A percentile compares a stretch with the other conserved stretches of the same genome.
phyloP scores from a whole-genome alignment of 2,888 invertebrate species.

The Nectonema munidae region DNA sequence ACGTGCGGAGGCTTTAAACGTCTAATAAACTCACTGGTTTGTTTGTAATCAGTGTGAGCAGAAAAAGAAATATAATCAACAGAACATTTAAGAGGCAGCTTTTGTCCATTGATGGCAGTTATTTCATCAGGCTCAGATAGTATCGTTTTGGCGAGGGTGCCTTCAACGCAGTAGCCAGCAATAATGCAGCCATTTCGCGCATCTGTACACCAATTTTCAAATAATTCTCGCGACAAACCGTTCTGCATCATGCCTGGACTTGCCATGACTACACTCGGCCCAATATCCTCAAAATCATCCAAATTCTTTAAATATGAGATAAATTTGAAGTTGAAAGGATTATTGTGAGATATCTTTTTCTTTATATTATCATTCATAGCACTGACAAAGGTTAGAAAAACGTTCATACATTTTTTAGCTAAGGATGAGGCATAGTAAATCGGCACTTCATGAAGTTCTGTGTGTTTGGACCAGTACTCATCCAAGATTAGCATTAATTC shows the following conservation, averaged over 20 bases:
- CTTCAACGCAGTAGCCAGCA: constrained; percentile 41
- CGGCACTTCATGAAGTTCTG: constrained; percentile 81
- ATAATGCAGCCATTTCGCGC: constrained; percentile 89
- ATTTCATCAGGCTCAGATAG: constrained; percentile 91
- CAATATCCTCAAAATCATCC: constrained; percentile 95
- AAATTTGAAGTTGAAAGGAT: constrained; percentile 90
- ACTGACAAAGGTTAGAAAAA: constrained; percentile 94
- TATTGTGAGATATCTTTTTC: constrained; percentile 61
- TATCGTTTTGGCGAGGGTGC: constrained; percentile 34
- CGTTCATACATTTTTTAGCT: constrained; percentile 98
- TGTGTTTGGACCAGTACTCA: constrained; percentile 87
- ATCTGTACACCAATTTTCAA: constrained; percentile 95
- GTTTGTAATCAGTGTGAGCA: constrained; percentile 86
- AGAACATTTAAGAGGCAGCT: constrained; percentile 65
- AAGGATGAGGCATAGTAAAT: constrained; percentile 95
- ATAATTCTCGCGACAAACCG: constrained; percentile 71
- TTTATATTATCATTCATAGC: constrained; percentile 95
- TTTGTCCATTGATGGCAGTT: constrained; percentile 66
- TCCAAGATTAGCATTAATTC: constrained; percentile 67
- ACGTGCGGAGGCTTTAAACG: constrained; percentile 75
- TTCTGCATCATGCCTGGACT: constrained; percentile 99
- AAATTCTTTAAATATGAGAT: constrained; percentile 48
- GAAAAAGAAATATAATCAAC: constrained; percentile 98
- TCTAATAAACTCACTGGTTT: constrained; percentile 81
- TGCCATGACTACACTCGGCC: constrained; percentile 97